Conservation (phyloP, 2,888 invertebrate genomes). For the Idaea dimidiata region DNA sequence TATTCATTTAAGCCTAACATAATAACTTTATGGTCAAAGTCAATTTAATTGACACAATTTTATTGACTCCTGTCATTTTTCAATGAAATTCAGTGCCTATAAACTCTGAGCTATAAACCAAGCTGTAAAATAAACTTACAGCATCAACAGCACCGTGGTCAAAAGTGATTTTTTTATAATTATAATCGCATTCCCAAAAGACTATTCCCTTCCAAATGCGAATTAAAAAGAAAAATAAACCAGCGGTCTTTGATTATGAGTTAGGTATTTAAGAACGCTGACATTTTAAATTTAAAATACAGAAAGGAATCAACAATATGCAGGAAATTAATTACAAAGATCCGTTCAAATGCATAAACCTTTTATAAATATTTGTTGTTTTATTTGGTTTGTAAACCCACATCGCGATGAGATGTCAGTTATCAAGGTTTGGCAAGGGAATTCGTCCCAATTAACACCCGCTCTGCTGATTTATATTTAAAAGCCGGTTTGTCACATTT, state of each 20-base stretch:
- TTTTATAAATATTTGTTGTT: conserved; percentile 20
- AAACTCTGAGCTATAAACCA: no score
- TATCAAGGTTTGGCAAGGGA: conserved; percentile 57
- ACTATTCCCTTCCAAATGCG: no score
- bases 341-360: conserved; percentile 22
- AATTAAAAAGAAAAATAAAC: conserved; percentile 5
- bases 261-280: neutral
- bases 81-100: no score
- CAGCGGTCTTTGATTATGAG: neutral
- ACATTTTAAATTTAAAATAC: neutral
- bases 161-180: no score
- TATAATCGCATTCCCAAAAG: no score
- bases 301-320: neutral
- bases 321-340: conserved; percentile 18
- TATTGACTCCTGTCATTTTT: no score
- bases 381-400: conserved; percentile 27
- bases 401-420: conserved; percentile 35
- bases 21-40: no score
- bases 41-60: no score
- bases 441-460: conserved; percentile 78
- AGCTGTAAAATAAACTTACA: no score
- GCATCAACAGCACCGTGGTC: no score
- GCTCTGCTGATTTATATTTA: conserved; percentile 61
- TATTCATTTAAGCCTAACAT: no score
- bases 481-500: conserved; percentile 55